Evolutionary conservation across 2,888 invertebrate genomes (phyloP), one percentile per base, ranked within the genome.

Genomic region (Zygothrica quintamaculata): DNA sequence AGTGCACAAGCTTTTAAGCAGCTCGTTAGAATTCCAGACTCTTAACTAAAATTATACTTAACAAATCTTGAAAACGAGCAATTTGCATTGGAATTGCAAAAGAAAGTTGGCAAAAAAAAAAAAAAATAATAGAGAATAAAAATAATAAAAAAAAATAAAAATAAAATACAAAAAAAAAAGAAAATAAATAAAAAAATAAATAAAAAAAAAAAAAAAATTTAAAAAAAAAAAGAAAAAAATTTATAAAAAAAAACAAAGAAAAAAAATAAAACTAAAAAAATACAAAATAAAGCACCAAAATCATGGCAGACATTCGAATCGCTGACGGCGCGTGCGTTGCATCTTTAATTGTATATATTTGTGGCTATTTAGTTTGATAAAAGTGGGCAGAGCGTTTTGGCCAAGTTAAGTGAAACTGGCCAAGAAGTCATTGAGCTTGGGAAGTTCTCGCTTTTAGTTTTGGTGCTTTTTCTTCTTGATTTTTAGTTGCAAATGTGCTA

Each of bases 321-420:
- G 71, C 57, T 43, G 47, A 18, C 44, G 70, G 78, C 87, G 80
- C 81, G 82, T 82, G 82, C 73, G 79, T 69, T 82, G 82, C 82
- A 82, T 82, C 86, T 68, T 76, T 82, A 82, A 87, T 87, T 82
- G 84, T 78, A 75, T 70, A 78, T 36, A 81, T 58, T 81, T 67
- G 48, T 47, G 60, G 50, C 62, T 82, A 79, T 59, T 74, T 76
- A 46, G 65, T 65, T 65, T 50, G 70, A 70, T 74, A 61, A 61
- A 47, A 44, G 44, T 15, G 34, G 43, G 33, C 42, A 22, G 11
- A 51, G 52, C 48, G 46, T 37, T 66, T 15, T 33, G 33, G 37
- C 26, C 44, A 34, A 66, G 52, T 59, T 37, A 50, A 56, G 73
- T 62, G 62, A 77, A 77, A 76, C 56, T 77, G 48, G 43, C n/a